Evolutionary conservation across 2,888 invertebrate genomes (phyloP).

Genomic region (Drosophila cracens): DNA sequence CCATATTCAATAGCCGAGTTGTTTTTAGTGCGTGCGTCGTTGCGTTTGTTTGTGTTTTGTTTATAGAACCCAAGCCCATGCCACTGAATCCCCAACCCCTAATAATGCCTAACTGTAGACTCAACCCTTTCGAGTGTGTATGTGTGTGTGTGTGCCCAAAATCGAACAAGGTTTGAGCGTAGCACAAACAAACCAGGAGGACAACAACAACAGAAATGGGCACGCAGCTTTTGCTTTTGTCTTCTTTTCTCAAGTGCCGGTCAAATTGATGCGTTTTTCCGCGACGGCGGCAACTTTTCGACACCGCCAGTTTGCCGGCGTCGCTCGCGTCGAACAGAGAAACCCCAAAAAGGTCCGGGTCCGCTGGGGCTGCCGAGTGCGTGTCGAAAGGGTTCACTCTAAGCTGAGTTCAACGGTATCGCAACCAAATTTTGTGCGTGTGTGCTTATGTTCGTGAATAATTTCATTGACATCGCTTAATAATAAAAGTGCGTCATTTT

Average conservation of each 20-base stretch:
- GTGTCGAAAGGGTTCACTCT: conserved; percentile 39
- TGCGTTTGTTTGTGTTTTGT: conserved; percentile 55
- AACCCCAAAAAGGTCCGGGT: conserved; percentile 43
- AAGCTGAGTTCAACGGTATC: conserved; percentile 10
- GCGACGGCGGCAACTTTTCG: conserved; percentile 60
- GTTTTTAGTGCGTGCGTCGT: conserved; percentile 57
- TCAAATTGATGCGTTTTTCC: conserved; percentile 78
- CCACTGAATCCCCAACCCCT: conserved; percentile 35
- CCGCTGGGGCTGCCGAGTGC: conserved; percentile 21
- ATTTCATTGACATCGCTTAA: conserved; percentile 2
- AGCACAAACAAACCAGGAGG: conserved; percentile 49
- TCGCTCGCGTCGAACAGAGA: conserved; percentile 64
- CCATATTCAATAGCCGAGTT: conserved; percentile 38
- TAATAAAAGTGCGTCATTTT: conserved; percentile 39
- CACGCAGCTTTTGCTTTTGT: conserved; percentile 77
- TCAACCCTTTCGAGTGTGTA: conserved; percentile 56
- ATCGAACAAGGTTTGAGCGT: conserved; percentile 71
- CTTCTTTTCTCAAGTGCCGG: conserved; percentile 72
- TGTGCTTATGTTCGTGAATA: conserved; percentile 14
- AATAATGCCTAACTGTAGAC: conserved; percentile 8
- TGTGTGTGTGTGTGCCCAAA: conserved; percentile 34
- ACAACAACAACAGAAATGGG: conserved; percentile 40
- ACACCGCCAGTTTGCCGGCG: conserved; percentile 70
- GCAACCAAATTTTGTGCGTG: neutral
- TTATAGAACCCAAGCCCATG: neutral